Evolutionary conservation across 2,113 vertebrate species (phyloP).

Genomic region (Uropsilus gracilis): DNA sequence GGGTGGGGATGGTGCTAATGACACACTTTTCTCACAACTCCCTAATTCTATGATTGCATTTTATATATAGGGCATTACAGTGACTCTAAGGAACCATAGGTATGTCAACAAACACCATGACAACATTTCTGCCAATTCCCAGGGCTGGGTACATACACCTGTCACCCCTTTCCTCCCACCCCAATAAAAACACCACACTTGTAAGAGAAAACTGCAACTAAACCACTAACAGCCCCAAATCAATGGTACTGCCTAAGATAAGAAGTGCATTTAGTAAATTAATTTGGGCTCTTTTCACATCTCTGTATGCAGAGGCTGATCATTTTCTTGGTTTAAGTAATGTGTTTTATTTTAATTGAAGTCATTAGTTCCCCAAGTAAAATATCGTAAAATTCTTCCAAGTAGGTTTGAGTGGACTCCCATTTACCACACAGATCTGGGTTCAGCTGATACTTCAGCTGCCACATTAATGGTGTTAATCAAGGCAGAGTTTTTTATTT

Average conservation of each 20-base stretch:
- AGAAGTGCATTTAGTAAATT: conserved; percentile 25
- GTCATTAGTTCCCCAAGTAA: conserved; percentile 49
- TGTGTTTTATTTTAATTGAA: conserved; percentile 45
- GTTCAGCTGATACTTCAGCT: conserved; percentile 14
- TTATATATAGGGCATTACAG: neutral
- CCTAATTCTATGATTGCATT: neutral
- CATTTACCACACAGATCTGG: conserved; percentile 27
- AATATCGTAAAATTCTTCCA: conserved; percentile 54
- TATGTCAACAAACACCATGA: neutral
- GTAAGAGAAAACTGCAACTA: neutral
- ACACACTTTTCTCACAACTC: neutral
- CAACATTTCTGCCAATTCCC: neutral
- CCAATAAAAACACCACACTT: neutral
- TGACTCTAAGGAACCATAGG: neutral
- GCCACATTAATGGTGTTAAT: conserved; percentile 28
- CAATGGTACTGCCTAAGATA: neutral
- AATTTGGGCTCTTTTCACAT: conserved; percentile 28
- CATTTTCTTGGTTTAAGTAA: conserved; percentile 64
- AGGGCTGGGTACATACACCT: neutral
- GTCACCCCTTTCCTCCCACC: neutral
- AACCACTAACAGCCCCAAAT: neutral
- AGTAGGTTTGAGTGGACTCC: conserved; percentile 35
- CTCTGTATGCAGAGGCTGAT: neutral
- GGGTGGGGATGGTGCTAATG: neutral
- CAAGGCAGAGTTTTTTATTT: conserved; percentile 50